A percentile compares a stretch with the other conserved stretches of the same genome.
Evolutionary conservation across 2,113 vertebrate genomes (phyloP).

Genomic region (Lasiurus cinereus): DNA sequence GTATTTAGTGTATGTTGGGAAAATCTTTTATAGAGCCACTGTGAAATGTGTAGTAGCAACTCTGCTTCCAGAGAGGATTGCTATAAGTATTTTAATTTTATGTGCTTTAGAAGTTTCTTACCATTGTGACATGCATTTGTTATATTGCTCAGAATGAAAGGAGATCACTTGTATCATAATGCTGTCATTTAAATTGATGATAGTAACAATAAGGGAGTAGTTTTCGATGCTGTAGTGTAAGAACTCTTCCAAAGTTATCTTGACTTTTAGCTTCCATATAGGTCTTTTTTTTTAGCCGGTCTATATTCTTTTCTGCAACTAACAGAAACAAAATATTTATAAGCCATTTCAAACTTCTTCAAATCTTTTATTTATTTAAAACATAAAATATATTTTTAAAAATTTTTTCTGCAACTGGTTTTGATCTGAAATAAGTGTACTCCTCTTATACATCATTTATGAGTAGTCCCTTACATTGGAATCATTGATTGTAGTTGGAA

Average conservation of each 20-base stretch:
- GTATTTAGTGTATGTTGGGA: slow-evolving; percentile 1
- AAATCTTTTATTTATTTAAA: not conserved
- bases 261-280: not conserved
- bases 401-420: not conserved
- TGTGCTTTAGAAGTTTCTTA: not conserved
- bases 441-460: not conserved
- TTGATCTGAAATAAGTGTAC: not conserved
- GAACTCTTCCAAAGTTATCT: not conserved
- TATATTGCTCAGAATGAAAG: not conserved
- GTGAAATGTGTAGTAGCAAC: slow-evolving; percentile 38
- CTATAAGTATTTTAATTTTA: slow-evolving; percentile 1
- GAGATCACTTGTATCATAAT: slow-evolving; percentile 26
- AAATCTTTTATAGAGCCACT: not conserved
- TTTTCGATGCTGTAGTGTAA: not conserved
- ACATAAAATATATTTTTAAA: not conserved
- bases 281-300: not conserved
- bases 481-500: not conserved
- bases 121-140: slow-evolving; percentile 2
- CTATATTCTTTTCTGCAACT: not conserved
- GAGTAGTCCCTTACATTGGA: not conserved
- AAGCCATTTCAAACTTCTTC: not conserved
- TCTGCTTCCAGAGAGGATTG: not conserved
- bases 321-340: not conserved
- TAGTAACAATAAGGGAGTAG: not conserved
- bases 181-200: slow-evolving; percentile 6